Base-by-base conservation (phyloP, 2,113 vertebrate species). In the Cochlearius cochlearius region DNA sequence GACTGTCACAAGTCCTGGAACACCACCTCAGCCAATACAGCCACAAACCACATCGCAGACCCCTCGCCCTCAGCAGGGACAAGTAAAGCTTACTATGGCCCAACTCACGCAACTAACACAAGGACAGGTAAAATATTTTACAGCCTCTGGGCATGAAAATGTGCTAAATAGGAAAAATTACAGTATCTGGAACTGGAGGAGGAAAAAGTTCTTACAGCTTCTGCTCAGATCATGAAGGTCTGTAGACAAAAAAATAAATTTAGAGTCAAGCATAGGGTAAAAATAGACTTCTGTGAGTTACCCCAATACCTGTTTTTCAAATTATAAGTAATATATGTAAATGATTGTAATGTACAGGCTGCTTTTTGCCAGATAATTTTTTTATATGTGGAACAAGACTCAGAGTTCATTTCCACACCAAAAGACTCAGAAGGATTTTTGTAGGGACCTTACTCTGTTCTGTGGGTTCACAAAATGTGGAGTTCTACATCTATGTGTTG, bases 61-160 rank as follows among this genome's bases (percentile, higher is more conserved):
- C 21, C 95, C 97, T 78, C 98, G 99, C 16, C 99, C 99, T 2
- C 99, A 99, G 82, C 99, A 99, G 97, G 99, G 99, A 38, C 99
- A 99, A 91, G 99, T 99, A 82, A 99, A 99, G 82, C 99, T 99
- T 43, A 99, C 99, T 11, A 99, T 99, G 99, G 99, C 99, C 27
- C 99, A 99, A 68, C 99, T 99, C 85, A 99, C 99, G 3, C 99
- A 99, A 96, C 98, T 99, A 34, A 99, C 99, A 2, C 99, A 99
- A 95, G 98, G 99, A 94, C 99, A 99, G 97, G 99, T 99, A 96
- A 98, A 97, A 76, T 49, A 8, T 25, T 53, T 36, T 8, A 10
- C 76, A 75, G 30, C 45, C 29, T 43, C 47, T 59, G 20, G 12
- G 9, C 12, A 4, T 38, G 49, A 39, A 32, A 43, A 18, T 58